These are phyloP conservation scores for Poeciliopsis infans DNA, from an alignment of 2,797 vertebrate species.

Conservation along the genomic window DNA sequence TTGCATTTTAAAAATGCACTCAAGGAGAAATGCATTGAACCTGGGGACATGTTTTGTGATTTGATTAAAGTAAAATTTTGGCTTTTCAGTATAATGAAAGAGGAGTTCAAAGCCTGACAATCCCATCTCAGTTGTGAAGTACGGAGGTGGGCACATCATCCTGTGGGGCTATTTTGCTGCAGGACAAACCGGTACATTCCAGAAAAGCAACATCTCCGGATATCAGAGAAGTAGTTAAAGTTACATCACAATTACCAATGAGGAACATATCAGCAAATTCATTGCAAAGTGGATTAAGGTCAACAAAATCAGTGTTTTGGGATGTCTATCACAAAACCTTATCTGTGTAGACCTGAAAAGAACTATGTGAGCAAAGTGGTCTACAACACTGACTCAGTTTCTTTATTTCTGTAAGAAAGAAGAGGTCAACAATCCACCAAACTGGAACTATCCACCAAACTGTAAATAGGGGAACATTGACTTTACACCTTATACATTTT, in stretches of 20 bases:
- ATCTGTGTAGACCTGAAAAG: not conserved
- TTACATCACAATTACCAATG: not conserved
- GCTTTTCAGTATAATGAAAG: not conserved
- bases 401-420: not conserved
- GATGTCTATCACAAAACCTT: not conserved
- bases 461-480: too few species aligned
- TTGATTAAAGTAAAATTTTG: not conserved
- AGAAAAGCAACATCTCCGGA: not conserved
- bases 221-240: not conserved
- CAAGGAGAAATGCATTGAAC: not conserved
- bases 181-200: not conserved
- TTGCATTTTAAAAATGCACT: not conserved
- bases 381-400: not conserved
- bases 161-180: not conserved
- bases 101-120: not conserved
- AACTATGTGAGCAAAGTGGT: not conserved
- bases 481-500: not conserved
- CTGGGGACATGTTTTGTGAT: not conserved
- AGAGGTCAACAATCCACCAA: not conserved
- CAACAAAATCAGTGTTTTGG: not conserved
- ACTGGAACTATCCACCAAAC: too few species aligned
- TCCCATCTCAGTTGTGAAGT: not conserved
- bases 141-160: not conserved
- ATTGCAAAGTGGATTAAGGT: not conserved
- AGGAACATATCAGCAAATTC: not conserved